Base-by-base conservation (phyloP, 2,113 vertebrate genomes). In the Etia nguti region DNA sequence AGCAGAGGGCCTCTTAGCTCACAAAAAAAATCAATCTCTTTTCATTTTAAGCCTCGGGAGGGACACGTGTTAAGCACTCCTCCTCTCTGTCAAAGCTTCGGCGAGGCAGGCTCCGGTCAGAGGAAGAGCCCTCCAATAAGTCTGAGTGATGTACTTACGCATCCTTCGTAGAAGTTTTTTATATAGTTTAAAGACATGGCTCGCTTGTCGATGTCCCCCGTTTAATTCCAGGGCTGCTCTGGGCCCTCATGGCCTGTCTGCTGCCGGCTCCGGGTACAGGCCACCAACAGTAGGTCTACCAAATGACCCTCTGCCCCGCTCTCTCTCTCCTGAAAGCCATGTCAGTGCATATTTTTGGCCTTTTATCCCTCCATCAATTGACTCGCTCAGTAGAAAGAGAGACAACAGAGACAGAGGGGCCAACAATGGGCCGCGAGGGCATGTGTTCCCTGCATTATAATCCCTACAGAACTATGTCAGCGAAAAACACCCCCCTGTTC, bases 101-200 rank as follows among this genome's bases (percentile, higher is more conserved):
- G 70, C 4, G 4, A 12, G 43, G 16, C 26, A 31, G 38, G 20
- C n/a, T 62, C 18, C 7, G 3, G 31, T 22, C 20, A 59, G 57
- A 60, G 26, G 11, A n/a, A 31, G 41, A 46, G 15, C 41, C 68
- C 16, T 73, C 41, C 16, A 22, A 8, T 6, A 22, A 6, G 60
- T 20, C 55, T 31, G 12, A 15, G 48, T 20, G 16, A 12, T 75
- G 18, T 96, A 97, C 97, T 98, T 93, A 97, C 97, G 93, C 97
- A 98, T 96, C 97, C 97, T 95, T 97, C 97, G 89, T 96, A 98
- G 96, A 98, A 97, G 95, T 97, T 97, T 93, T 94, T 96, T 94
- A 97, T 97, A 94, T 97, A 97, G 95, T 97, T 98, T 93, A 97
- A 95, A 94, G 97, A 98, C 97, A 97, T 97, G 92, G 89, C 93